Evolutionary conservation across 2,888 invertebrate genomes (phyloP).

Genomic region (Pterobdella sp.): DNA sequence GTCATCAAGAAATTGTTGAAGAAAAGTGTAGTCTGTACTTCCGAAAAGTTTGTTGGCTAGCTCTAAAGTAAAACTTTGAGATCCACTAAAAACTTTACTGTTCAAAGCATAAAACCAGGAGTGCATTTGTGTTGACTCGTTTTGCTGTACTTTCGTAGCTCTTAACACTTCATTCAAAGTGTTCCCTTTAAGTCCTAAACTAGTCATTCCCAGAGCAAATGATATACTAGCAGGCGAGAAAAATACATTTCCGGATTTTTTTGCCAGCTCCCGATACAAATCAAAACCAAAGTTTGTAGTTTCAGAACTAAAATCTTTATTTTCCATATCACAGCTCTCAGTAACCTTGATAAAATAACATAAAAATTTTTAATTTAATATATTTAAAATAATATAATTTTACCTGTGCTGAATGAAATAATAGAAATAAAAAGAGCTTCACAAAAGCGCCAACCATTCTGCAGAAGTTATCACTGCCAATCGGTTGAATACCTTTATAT

Average conservation of each 20-base stretch:
- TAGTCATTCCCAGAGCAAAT: slow-evolving; percentile 50
- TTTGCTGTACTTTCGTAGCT: slow-evolving; percentile 34
- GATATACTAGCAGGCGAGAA: slow-evolving; percentile 51
- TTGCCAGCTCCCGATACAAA: slow-evolving; percentile 33
- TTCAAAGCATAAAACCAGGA: slow-evolving; percentile 1
- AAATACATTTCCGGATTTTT: slow-evolving; percentile 38
- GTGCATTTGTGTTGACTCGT: background rate
- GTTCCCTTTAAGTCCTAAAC: slow-evolving; percentile 47
- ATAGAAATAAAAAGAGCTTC: too few species aligned
- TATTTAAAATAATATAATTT: background rate
- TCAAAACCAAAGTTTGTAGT: slow-evolving; percentile 30
- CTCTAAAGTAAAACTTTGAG: slow-evolving; percentile 38
- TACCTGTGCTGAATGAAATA: background rate
- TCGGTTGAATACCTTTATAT: too few species aligned
- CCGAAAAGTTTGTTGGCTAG: slow-evolving; percentile 44
- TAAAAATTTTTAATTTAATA: background rate
- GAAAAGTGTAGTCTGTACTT: slow-evolving; percentile 30
- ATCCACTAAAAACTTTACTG: background rate
- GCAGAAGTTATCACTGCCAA: too few species aligned
- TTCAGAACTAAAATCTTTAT: background rate
- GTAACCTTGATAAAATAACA: background rate
- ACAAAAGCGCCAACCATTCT: too few species aligned
- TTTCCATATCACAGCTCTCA: background rate
- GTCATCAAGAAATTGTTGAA: slow-evolving; percentile 14
- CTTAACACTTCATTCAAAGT: slow-evolving; percentile 46